Evolutionary conservation across 2,113 vertebrate species (phyloP), one percentile per base, ranked within the genome.

Genomic region (Thunnus maccoyii): DNA sequence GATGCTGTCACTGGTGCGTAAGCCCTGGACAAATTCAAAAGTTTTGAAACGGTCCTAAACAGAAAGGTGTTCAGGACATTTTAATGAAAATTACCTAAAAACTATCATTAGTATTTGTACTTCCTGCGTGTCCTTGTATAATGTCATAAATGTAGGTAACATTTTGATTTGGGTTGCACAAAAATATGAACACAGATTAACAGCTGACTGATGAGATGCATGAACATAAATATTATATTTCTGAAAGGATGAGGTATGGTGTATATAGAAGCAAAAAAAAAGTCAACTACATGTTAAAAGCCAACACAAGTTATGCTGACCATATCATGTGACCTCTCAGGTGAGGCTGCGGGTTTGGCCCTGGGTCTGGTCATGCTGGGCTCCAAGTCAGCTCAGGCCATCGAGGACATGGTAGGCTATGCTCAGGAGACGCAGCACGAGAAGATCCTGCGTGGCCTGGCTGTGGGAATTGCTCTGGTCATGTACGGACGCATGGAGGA

Each of bases 401-500:
- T 99, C 27, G 98, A 99, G 88, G 98, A 99, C 92, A 99, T 99
- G 98, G 98, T 99, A 12, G 98, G 97, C 30, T 99, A 99, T 0
- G 98, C 98, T 63, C 98, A 99, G 80, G 98, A 99, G 90, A 99
- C 98, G 0, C 98, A 99, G 54, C 98, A 99, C 4, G 98, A 99
- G 86, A 99, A 99, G 93, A 99, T 99, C 85, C 91, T 99, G 81
- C 96, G 98, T 12, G 98, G 98, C 1, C 95, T 99, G 25, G 98
- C 98, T 0, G 98, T 99, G 41, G 98, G 98, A 86, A 99, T 99
- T 50, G 98, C 98, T 3, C 56, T 99, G 74, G 98, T 99, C 48
- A 99, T 99, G 98, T 99, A 99, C 0, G 98, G 98, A 41, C 95
- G 98, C 30, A 99, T 99, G 98, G 98, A 99, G 87, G 98, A 99